Conservation (phyloP, 2,113 vertebrate species). For the Erythrolamprus reginae region DNA sequence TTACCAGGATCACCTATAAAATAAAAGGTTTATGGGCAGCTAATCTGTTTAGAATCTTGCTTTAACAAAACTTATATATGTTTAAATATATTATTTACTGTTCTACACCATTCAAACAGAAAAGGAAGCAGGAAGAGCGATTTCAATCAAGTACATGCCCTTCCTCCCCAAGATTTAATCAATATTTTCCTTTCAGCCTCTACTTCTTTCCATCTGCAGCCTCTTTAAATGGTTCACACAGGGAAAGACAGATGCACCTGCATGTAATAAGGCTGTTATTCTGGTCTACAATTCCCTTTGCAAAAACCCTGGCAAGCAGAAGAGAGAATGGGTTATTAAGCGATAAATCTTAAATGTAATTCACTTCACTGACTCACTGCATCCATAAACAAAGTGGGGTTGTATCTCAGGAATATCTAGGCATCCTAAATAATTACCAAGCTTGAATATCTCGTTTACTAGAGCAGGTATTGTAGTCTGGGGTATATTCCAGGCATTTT, state of each 20-base stretch:
- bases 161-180: background rate
- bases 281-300: background rate
- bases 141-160: background rate
- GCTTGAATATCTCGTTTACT: constrained; percentile 18
- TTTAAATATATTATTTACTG: background rate
- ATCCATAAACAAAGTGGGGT: background rate
- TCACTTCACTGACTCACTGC: constrained; percentile 20
- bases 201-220: background rate
- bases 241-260: background rate
- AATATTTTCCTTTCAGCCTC: background rate
- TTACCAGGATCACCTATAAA: background rate
- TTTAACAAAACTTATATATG: background rate
- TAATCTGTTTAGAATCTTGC: background rate
- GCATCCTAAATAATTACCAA: constrained; percentile 5
- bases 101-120: background rate
- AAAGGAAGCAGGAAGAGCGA: background rate
- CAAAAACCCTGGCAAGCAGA: background rate
- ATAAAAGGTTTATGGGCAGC: background rate
- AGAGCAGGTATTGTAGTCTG: background rate
- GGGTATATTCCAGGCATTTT: background rate
- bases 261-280: background rate
- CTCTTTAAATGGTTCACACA: background rate
- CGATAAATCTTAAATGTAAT: background rate
- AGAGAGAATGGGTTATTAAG: background rate
- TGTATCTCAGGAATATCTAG: background rate